Conservation (phyloP, 2,888 invertebrate species). For the Phragmatobia fuliginosa region DNA sequence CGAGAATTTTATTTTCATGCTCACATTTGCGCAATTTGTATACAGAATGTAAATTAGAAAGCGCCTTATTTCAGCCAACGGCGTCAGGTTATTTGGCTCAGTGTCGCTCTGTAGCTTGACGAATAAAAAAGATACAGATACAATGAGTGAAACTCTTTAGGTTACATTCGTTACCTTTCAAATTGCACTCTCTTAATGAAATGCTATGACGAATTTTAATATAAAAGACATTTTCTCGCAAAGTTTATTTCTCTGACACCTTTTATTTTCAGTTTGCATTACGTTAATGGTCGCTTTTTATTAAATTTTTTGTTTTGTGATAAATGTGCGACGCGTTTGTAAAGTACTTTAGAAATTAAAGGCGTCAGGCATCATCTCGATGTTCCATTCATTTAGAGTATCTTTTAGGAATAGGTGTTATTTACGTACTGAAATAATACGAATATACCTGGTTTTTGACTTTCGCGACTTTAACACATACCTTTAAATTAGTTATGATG, state of each 20-base stretch:
- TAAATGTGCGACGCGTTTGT: slow-evolving; percentile 21
- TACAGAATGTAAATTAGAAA: slow-evolving; percentile 85
- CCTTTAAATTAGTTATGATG: no score
- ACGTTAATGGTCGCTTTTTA: slow-evolving; percentile 38
- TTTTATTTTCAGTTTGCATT: slow-evolving; percentile 36
- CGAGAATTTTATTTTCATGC: slow-evolving; percentile 83
- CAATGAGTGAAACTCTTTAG: slow-evolving; percentile 66
- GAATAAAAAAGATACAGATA: slow-evolving; percentile 67
- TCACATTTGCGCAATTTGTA: slow-evolving; percentile 84
- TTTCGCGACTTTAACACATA: no score
- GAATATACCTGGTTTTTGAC: background rate
- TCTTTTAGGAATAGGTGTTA: background rate
- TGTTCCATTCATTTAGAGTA: background rate
- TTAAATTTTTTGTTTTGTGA: slow-evolving; percentile 26
- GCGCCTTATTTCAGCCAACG: slow-evolving; percentile 79
- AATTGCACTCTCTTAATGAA: slow-evolving; percentile 64
- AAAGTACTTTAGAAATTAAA: slow-evolving; percentile 10
- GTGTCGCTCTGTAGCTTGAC: slow-evolving; percentile 71
- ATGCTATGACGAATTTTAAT: slow-evolving; percentile 60
- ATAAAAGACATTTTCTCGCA: slow-evolving; percentile 45
- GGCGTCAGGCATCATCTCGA: background rate
- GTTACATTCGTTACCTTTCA: slow-evolving; percentile 67
- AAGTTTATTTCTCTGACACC: slow-evolving; percentile 36
- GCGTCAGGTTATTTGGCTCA: slow-evolving; percentile 81
- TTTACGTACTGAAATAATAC: background rate